A percentile compares a stretch with the other conserved stretches of the same genome.
These are phyloP conservation scores for Oplegnathus fasciatus DNA, from an alignment of 2,113 vertebrate genomes.

Conservation along the genomic window DNA sequence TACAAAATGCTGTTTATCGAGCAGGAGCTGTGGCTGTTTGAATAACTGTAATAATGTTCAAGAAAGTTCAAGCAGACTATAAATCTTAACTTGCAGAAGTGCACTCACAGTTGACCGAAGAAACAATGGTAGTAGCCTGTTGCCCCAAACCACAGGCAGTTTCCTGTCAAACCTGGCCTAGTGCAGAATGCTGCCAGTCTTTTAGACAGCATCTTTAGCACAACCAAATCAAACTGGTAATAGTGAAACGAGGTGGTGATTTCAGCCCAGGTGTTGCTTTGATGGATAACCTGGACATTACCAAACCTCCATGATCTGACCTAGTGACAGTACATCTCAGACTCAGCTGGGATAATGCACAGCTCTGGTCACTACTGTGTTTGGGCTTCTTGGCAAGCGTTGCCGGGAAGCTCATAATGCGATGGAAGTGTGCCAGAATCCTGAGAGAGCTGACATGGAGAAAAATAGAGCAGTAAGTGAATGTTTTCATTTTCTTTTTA, in stretches of 20 bases:
- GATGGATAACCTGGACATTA: background rate
- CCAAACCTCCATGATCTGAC: conserved; percentile 1
- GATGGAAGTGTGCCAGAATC: conserved; percentile 57
- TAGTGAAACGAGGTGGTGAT: background rate
- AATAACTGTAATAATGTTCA: background rate
- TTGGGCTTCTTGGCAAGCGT: conserved; percentile 40
- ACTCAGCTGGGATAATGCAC: conserved; percentile 19
- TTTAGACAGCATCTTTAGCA: too few relatives aligned
- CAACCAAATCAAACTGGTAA: background rate
- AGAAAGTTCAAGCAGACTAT: background rate
- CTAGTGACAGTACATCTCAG: conserved; percentile 6
- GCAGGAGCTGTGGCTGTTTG: background rate
- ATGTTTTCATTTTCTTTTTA: conserved; percentile 10
- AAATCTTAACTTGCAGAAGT: background rate
- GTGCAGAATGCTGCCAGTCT: background rate
- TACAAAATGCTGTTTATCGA: background rate
- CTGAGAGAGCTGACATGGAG: conserved; percentile 44
- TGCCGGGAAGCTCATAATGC: conserved; percentile 52
- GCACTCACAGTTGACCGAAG: background rate
- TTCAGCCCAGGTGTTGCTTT: background rate
- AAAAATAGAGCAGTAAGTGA: conserved; percentile 40
- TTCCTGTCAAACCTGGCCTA: background rate
- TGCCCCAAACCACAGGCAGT: background rate
- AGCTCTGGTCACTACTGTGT: conserved; percentile 38
- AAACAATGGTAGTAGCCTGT: background rate